A percentile compares a stretch with the other conserved stretches of the same genome.
phyloP scores from a whole-genome alignment of 92 coral and sea anemone species.

The Phenganax subtilis region DNA sequence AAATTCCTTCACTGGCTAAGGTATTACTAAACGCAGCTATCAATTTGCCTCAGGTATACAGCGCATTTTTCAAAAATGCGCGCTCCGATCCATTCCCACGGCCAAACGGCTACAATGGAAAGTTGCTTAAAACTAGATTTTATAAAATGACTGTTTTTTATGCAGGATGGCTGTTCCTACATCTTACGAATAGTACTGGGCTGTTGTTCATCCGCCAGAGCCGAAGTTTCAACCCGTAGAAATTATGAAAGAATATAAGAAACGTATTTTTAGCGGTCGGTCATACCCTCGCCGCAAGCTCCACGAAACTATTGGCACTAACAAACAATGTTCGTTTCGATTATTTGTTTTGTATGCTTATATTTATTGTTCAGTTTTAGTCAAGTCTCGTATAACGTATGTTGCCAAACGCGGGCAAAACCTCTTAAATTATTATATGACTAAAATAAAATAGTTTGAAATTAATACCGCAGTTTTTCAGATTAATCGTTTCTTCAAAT shows the following conservation, averaged over 20 bases:
- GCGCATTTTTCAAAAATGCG: too few relatives aligned
- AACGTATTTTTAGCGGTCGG: background rate
- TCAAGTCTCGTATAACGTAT: too few relatives aligned
- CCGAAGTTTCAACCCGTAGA: slow-evolving; percentile 12
- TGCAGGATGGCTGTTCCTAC: slow-evolving; percentile 22
- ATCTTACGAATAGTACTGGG: background rate
- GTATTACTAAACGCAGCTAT: background rate
- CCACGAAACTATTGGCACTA: background rate
- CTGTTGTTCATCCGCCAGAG: slow-evolving; percentile 14
- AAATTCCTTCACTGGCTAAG: slow-evolving; percentile 27
- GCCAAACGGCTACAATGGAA: too few relatives aligned
- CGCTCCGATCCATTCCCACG: too few relatives aligned
- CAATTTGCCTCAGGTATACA: too few relatives aligned
- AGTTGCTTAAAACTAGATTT: background rate
- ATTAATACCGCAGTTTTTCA: too few relatives aligned
- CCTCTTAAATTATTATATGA: too few relatives aligned
- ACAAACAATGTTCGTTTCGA: background rate
- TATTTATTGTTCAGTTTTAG: too few relatives aligned
- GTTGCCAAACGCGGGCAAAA: too few relatives aligned
- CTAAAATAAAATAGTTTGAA: too few relatives aligned
- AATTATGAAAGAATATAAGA: slow-evolving; percentile 20
- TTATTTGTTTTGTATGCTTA: too few relatives aligned
- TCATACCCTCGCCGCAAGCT: background rate
- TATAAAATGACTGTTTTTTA: background rate
- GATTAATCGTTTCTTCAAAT: too few relatives aligned